Evolutionary conservation across 1,140 invertebrate species (phyloP), one percentile per base, ranked within the genome.

Genomic region (Akabosia matsudoensis): DNA sequence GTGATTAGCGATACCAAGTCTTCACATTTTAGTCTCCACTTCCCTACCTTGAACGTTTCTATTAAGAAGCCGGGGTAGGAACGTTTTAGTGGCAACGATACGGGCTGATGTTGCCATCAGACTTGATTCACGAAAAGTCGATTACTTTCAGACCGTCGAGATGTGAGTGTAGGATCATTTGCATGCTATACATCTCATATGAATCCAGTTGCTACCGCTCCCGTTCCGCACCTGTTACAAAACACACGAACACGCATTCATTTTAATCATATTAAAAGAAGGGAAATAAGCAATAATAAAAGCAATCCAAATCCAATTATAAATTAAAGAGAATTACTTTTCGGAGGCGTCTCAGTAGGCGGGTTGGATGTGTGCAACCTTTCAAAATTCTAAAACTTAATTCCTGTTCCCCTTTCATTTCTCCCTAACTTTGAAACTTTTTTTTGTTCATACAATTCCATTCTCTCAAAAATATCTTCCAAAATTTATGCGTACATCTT

Each of bases 291-390:
- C 31, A 67, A 67, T 67, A 67, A 67, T 67, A 67, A 67, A 67
- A 67, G 61, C 61, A 67, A 67, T 67, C 61, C 61, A 67, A 67
- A 67, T 67, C 61, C 61, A 67, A 67, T 67, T 67, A 67, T 67
- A 67, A 67, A 67, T 67, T 67, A 67, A 67, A 67, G 61, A 30
- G 61, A 67, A 67, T 67, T 67, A 67, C 31, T 67, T 30, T 67
- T 67, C 61, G 61, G 61, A 67, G 61, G 61, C 61, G 61, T 24
- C 61, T 67, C 61, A 22, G 61, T 67, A 30, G 61, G 61, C 61
- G 61, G 61, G 61, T 67, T 67, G 61, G n/a, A 67, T 67, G 61
- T 67, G 28, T 67, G 61, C 61, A 67, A 67, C 24, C 61, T 67
- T 67, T 67, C 61, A 67, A 67, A 67, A 67, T 67, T 67, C 26